These are phyloP conservation scores for Lerema accius DNA, from an alignment of 1,140 invertebrate species.

Conservation along the genomic window DNA sequence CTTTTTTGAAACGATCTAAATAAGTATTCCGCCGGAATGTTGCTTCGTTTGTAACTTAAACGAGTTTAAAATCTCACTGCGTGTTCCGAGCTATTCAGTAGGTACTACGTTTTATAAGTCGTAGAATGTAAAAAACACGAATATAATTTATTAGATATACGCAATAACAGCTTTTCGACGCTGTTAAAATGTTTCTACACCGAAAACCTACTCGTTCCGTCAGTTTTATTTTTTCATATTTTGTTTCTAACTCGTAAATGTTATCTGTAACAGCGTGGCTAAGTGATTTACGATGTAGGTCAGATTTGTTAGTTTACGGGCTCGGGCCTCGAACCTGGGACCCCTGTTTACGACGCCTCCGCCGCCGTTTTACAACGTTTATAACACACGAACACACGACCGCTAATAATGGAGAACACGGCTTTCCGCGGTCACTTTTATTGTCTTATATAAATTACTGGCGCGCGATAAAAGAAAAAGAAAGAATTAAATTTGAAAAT, in stretches of 20 bases:
- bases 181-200: constrained; percentile 38
- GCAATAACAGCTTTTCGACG: constrained; percentile 28
- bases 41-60: background rate
- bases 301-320: constrained; percentile 80
- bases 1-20: constrained; percentile 38
- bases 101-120: constrained; percentile 10
- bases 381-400: constrained; percentile 47
- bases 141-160: constrained; percentile 28
- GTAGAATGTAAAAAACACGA: constrained; percentile 18
- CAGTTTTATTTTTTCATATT: constrained; percentile 69
- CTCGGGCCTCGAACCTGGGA: constrained; percentile 67
- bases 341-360: constrained; percentile 65
- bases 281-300: constrained; percentile 81
- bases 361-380: constrained; percentile 68
- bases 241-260: constrained; percentile 72
- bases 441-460: constrained; percentile 32
- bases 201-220: constrained; percentile 42
- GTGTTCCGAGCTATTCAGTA: constrained; percentile 4
- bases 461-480: constrained; percentile 16
- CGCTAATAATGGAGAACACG: constrained; percentile 38
- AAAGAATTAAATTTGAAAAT: constrained; percentile 23
- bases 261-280: constrained; percentile 77
- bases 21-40: background rate
- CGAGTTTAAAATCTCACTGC: background rate
- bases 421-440: constrained; percentile 27